These are phyloP conservation scores for Dolichomitus sp. DNA, from an alignment of 2,888 invertebrate genomes.

Conservation along the genomic window DNA sequence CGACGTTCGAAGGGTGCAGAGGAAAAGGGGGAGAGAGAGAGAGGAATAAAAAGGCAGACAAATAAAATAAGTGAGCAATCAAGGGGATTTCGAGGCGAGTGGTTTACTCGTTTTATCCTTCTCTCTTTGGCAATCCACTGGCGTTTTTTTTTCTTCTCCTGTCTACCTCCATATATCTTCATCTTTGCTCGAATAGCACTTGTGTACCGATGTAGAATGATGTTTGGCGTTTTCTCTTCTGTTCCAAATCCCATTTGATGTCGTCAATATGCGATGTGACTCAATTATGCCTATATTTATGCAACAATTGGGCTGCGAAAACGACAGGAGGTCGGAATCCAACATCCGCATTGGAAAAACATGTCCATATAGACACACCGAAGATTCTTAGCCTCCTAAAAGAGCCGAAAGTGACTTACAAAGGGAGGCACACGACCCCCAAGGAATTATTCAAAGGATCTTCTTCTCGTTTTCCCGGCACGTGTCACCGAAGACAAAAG, in stretches of 20 bases:
- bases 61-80: constrained; percentile 66
- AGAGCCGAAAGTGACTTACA: not conserved
- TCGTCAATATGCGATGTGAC: constrained; percentile 8
- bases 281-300: not conserved
- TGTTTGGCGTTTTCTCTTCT: constrained; percentile 6
- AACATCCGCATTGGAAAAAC: constrained; percentile 1
- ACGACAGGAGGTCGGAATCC: not conserved
- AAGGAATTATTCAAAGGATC: constrained; percentile 25
- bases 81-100: constrained; percentile 49
- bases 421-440: not conserved
- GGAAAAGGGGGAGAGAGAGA: not conserved
- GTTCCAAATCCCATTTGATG: not conserved
- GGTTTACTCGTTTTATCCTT: constrained; percentile 41
- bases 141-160: constrained; percentile 12
- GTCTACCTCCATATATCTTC: constrained; percentile 18
- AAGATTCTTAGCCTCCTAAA: not conserved
- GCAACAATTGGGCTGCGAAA: not conserved
- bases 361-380: not conserved
- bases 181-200: constrained; percentile 18
- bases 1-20: constrained; percentile 10
- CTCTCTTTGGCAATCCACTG: constrained; percentile 40
- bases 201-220: constrained; percentile 12
- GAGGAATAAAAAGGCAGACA: constrained; percentile 47
- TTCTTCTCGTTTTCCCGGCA: constrained; percentile 3
- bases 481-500: not conserved